Conservation (phyloP, 2,113 vertebrate species). For the Tenrec ecaudatus region DNA sequence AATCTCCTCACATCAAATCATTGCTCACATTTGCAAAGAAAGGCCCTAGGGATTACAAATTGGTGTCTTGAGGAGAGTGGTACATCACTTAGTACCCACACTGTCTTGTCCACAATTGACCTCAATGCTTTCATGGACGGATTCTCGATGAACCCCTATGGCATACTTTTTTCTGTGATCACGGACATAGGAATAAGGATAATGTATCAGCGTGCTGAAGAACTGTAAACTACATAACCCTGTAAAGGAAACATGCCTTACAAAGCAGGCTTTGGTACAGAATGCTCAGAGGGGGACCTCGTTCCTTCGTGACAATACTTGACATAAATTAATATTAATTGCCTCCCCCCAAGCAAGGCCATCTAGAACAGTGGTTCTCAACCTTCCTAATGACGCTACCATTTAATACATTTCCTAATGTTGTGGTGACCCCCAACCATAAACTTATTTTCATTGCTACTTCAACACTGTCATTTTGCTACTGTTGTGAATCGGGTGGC, state of each 20-base stretch:
- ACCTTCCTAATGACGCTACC: no score
- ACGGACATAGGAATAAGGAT: background rate
- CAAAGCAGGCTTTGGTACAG: constrained; percentile 19
- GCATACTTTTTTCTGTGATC: background rate
- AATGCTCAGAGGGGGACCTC: constrained; percentile 9
- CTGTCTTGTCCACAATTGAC: background rate
- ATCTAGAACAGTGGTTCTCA: constrained; percentile 2
- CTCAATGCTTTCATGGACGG: background rate
- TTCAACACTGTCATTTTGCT: no score
- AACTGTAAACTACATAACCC: constrained; percentile 46
- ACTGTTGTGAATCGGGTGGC: no score
- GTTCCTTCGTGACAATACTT: constrained; percentile 45
- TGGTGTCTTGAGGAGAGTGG: background rate
- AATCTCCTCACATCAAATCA: background rate
- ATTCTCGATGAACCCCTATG: background rate
- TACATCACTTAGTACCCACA: background rate
- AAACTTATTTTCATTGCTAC: no score
- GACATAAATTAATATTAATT: constrained; percentile 63
- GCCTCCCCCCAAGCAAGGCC: constrained; percentile 47
- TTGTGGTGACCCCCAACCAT: no score
- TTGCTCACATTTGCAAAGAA: constrained; percentile 1
- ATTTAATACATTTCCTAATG: no score
- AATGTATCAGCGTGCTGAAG: background rate
- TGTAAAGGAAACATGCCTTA: constrained; percentile 15
- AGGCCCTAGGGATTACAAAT: background rate